Conservation (phyloP, 2,113 vertebrate species). For the Neotoma lepida region DNA sequence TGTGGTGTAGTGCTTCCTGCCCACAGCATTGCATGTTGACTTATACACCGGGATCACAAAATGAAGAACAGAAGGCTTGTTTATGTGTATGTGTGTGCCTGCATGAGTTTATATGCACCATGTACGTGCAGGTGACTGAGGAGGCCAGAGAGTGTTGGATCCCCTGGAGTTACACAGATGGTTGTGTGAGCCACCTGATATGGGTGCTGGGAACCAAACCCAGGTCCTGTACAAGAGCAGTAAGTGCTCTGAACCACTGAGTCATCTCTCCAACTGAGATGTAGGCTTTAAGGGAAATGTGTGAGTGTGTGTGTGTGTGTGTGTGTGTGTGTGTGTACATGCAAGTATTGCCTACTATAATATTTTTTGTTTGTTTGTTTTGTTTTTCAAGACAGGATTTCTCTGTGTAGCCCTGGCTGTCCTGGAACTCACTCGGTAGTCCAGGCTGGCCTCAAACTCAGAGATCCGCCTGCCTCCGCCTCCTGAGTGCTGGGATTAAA, state of each 20-base stretch:
- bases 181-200: neutral
- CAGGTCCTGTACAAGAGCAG: neutral
- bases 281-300: neutral
- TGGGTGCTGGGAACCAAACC: neutral
- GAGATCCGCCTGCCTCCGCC: neutral
- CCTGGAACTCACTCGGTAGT: neutral
- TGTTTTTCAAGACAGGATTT: neutral
- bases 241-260: neutral
- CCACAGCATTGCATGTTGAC: accelerated
- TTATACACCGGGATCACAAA: neutral
- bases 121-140: too few species aligned
- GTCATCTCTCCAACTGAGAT: neutral
- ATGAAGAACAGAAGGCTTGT: neutral
- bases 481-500: neutral
- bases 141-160: neutral
- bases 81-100: too few species aligned
- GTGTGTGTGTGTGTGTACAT: neutral
- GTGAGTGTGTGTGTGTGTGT: too few species aligned
- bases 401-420: neutral
- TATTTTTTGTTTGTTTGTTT: neutral
- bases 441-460: neutral
- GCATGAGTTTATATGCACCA: neutral
- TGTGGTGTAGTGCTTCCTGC: neutral
- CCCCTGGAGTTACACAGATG: neutral
- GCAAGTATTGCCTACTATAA: neutral